phyloP scores from a whole-genome alignment of 2,113 vertebrate species.

The Pipra filicauda region DNA sequence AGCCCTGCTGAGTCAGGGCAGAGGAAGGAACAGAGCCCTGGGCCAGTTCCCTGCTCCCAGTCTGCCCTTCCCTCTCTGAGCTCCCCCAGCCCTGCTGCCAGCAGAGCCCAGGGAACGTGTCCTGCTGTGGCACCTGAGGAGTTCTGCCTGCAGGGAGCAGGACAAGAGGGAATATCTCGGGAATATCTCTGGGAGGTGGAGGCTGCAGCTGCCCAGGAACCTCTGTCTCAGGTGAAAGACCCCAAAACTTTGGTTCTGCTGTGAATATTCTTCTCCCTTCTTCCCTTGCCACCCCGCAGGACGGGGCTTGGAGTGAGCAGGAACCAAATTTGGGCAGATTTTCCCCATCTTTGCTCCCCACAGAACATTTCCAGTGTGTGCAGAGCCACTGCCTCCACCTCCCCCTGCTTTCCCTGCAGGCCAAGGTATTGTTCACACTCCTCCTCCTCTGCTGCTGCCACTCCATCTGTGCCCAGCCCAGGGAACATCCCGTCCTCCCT shows the following conservation, averaged over 20 bases:
- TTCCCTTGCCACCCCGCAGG: not conserved
- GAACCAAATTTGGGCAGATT: not conserved
- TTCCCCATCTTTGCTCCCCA: conserved; percentile 37
- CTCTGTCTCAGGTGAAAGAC: not conserved
- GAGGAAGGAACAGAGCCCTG: not conserved
- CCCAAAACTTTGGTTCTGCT: not conserved
- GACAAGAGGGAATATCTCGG: not conserved
- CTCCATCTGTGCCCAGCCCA: not conserved
- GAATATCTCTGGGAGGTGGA: not conserved
- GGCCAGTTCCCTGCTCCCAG: not conserved
- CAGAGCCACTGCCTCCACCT: not conserved
- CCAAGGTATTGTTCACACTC: not conserved
- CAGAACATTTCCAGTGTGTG: conserved; percentile 66
- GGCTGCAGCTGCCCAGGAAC: not conserved
- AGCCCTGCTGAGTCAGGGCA: not conserved
- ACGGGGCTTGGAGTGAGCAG: not conserved
- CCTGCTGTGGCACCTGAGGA: not conserved
- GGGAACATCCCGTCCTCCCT: not conserved
- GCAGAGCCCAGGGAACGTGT: rapidly evolving
- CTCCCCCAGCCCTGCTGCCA: not conserved
- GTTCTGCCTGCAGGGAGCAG: not conserved
- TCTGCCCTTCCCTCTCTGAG: not conserved
- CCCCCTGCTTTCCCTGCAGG: not conserved
- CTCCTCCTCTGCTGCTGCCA: not conserved
- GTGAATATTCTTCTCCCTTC: not conserved